phyloP scores from a whole-genome alignment of 2,113 vertebrate species.

The Lasiurus borealis region DNA sequence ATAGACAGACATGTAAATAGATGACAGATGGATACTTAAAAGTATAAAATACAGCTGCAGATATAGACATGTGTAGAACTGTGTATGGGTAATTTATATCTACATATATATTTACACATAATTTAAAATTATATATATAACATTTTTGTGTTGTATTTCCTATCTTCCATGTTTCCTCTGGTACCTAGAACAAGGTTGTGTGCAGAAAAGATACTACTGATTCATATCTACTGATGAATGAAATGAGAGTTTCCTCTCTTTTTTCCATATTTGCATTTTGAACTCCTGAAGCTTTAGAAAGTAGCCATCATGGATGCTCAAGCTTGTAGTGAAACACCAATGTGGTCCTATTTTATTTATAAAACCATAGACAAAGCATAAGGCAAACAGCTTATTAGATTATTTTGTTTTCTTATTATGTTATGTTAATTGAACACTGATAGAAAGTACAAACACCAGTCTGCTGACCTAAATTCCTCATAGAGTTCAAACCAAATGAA shows the following conservation, averaged over 20 bases:
- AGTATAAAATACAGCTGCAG: background rate
- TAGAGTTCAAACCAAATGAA: background rate
- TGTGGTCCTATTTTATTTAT: background rate
- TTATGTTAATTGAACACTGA: background rate
- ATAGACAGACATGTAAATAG: too few relatives aligned
- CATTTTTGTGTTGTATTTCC: background rate
- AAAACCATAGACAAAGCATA: background rate
- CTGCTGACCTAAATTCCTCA: background rate
- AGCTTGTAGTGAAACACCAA: background rate
- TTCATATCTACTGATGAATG: background rate
- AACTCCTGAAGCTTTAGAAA: slow-evolving; percentile 5
- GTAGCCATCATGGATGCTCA: background rate
- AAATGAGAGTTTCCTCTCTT: background rate
- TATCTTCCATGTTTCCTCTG: background rate
- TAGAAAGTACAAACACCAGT: background rate
- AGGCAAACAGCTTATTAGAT: background rate
- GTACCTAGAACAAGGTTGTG: background rate
- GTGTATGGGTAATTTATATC: too few relatives aligned
- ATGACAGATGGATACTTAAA: background rate
- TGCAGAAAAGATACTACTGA: background rate
- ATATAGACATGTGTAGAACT: background rate
- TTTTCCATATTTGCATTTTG: background rate
- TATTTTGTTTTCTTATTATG: background rate
- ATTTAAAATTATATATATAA: background rate
- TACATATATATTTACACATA: too few relatives aligned